These are phyloP conservation scores for Semicossyphus pulcher DNA, from an alignment of 2,113 vertebrate species.

Conservation along the genomic window DNA sequence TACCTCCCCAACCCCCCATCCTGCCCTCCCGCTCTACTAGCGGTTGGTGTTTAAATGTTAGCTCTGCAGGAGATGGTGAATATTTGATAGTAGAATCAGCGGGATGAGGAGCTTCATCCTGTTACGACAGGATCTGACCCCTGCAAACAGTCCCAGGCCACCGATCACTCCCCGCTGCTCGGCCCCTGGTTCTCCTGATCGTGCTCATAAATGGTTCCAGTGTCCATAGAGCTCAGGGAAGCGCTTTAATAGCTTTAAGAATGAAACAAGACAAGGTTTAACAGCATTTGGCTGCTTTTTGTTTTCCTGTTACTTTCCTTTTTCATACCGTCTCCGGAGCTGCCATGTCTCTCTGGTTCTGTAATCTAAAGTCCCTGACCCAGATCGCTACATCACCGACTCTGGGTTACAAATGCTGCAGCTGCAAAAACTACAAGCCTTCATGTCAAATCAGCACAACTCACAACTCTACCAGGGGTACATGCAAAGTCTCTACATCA, in stretches of 20 bases:
- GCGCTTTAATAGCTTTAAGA: neutral
- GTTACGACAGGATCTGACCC: slow-evolving; percentile 47
- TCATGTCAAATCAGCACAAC: slow-evolving; percentile 45
- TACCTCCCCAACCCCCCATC: slow-evolving; percentile 55
- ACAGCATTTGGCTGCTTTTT: neutral
- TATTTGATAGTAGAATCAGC: slow-evolving; percentile 76
- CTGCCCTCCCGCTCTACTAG: slow-evolving; percentile 24
- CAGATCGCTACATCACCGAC: slow-evolving; percentile 43
- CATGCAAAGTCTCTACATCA: slow-evolving; percentile 17
- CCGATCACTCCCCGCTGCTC: slow-evolving; percentile 12
- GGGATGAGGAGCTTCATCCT: slow-evolving; percentile 39
- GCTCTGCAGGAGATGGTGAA: slow-evolving; percentile 70
- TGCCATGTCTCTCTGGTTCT: slow-evolving; percentile 21
- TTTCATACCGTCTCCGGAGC: neutral
- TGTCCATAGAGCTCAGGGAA: neutral
- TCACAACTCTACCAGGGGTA: neutral
- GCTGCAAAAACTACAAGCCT: slow-evolving; percentile 32
- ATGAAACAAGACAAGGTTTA: neutral
- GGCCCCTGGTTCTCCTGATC: neutral
- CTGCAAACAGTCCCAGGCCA: slow-evolving; percentile 20
- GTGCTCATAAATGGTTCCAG: slow-evolving; percentile 5
- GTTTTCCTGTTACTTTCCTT: neutral
- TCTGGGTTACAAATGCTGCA: slow-evolving; percentile 45
- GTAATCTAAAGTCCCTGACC: slow-evolving; percentile 50
- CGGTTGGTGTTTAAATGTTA: slow-evolving; percentile 69